phyloP scores from a whole-genome alignment of 2,113 vertebrate genomes.

The Forbesichthys papilliferus region DNA sequence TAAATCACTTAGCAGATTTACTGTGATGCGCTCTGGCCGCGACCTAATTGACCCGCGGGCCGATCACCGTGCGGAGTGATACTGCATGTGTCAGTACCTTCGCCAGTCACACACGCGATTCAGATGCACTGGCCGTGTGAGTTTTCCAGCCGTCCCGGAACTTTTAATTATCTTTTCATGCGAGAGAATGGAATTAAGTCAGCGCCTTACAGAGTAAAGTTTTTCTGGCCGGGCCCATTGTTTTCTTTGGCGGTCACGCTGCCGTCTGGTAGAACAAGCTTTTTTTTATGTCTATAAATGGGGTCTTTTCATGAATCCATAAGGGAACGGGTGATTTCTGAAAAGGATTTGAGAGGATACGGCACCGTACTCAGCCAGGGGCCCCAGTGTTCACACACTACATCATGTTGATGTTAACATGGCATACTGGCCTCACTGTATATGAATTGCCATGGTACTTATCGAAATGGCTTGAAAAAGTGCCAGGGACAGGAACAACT shows the following conservation, averaged over 20 bases:
- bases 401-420: conserved; percentile 61
- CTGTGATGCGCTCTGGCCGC: conserved; percentile 33
- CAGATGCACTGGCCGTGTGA: conserved; percentile 25
- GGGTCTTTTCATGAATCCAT: conserved; percentile 71
- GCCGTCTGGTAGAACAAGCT: conserved; percentile 60
- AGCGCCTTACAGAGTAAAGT: conserved; percentile 57
- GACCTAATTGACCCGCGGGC: conserved; percentile 42
- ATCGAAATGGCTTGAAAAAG: conserved; percentile 44
- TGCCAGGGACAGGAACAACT: conserved; percentile 48
- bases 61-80: conserved; percentile 59
- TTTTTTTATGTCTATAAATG: conserved; percentile 73
- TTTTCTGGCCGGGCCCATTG: conserved; percentile 67
- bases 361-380: conserved; percentile 48
- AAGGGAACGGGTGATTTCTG: conserved; percentile 60
- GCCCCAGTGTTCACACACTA: conserved; percentile 51
- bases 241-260: conserved; percentile 67
- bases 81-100: conserved; percentile 61
- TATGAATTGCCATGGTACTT: conserved; percentile 59
- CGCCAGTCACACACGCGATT: conserved; percentile 53
- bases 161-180: conserved; percentile 64
- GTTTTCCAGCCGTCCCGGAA: conserved; percentile 53
- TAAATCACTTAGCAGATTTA: conserved; percentile 57
- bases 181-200: conserved; percentile 70
- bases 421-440: conserved; percentile 38
- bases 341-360: conserved; percentile 63